Evolutionary conservation across 2,888 invertebrate genomes (phyloP).

Genomic region (Rotaria macrura): DNA sequence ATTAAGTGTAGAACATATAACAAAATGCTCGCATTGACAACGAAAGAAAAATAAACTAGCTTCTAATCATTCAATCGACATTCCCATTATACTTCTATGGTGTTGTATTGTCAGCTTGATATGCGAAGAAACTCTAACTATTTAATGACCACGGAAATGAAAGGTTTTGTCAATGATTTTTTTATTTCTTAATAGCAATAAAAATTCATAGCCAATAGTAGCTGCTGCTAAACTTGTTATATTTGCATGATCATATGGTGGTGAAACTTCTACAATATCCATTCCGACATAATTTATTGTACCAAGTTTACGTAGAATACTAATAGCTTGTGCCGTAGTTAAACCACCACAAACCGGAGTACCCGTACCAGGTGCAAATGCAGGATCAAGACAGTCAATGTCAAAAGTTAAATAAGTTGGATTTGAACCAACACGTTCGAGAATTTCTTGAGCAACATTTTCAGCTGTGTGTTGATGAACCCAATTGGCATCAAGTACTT

Average conservation of each 20-base stretch:
- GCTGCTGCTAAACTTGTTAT: neutral
- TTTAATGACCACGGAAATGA: neutral
- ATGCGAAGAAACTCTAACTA: too few relatives aligned
- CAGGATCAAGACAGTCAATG: constrained; percentile 72
- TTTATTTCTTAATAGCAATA: neutral
- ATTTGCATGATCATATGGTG: neutral
- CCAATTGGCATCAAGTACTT: neutral
- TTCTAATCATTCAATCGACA: too few relatives aligned
- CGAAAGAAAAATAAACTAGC: too few relatives aligned
- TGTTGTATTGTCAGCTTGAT: too few relatives aligned
- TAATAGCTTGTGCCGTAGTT: constrained; percentile 46
- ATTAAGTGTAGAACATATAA: too few relatives aligned
- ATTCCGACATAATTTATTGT: neutral
- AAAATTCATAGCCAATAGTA: neutral
- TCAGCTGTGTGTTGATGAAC: neutral
- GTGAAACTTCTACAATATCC: constrained; percentile 14
- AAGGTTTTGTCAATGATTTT: neutral
- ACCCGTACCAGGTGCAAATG: constrained; percentile 77
- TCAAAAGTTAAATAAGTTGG: constrained; percentile 79
- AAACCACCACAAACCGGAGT: constrained; percentile 75
- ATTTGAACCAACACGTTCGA: neutral
- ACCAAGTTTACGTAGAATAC: neutral
- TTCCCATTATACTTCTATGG: too few relatives aligned
- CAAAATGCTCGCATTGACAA: too few relatives aligned
- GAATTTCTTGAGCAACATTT: neutral